Evolutionary conservation across 2,888 invertebrate genomes (phyloP), one percentile per base, ranked within the genome.

Genomic region (Dinocampus coccinellae): DNA sequence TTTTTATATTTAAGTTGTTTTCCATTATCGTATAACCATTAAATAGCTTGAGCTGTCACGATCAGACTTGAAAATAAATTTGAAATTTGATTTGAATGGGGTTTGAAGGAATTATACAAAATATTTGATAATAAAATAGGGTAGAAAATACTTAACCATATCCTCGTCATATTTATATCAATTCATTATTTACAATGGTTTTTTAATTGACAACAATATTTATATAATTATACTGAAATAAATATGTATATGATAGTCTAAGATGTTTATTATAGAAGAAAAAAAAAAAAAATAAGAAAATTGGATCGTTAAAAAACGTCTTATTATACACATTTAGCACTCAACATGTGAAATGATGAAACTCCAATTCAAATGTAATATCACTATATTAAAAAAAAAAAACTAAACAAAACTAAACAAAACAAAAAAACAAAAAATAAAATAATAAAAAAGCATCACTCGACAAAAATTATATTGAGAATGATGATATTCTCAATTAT

Each of bases 111-210:
- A 47, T 16, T 16, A 1, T 16, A 47, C 6, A 2, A 3, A 47
- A 47, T n/a, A 7, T 47, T 16, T 47, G 39, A n/a, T 13, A n/a
- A 39, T 39, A 13, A n/a, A 24, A 16, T 53, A 22, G 52, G 52
- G 24, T 20, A n/a, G 7, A 53, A 53, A 22, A 24, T 20, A 53
- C 16, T 24, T 20, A 53, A 20, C 24, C 16, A 20, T 22, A 4
- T 2, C 24, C 24, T 55, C 13, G 55, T 55, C 55, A 55, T 10
- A 55, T 55, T 55, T 55, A 47, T 47, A 47, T 47, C 7, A 26
- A 55, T 55, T 55, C 11, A 55, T n/a, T 55, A 55, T 55, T 55
- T 55, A 55, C 55, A 55, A 55, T 55, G 13, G 24, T 24, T 26
- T 11, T 11, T 26, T 7, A 11, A 55, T 26, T 2, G 16, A 13